A percentile compares a stretch with the other conserved stretches of the same genome.
phyloP scores from a whole-genome alignment of 1,140 invertebrate genomes.

The Micrasema longulum region DNA sequence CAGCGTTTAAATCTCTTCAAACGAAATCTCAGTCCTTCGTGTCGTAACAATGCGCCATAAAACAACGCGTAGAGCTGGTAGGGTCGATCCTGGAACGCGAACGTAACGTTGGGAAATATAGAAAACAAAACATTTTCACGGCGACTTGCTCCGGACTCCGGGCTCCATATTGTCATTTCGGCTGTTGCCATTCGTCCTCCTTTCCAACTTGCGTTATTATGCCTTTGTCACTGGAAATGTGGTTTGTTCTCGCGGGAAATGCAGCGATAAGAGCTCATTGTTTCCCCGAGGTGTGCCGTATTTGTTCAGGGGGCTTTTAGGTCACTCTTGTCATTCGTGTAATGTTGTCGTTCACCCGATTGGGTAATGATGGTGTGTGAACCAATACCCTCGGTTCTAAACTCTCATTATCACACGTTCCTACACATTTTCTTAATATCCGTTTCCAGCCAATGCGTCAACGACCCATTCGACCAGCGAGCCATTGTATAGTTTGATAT shows the following conservation, averaged over 20 bases:
- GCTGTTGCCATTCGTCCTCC: background rate
- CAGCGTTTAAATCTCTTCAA: background rate
- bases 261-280: slow-evolving; percentile 22
- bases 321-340: background rate
- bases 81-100: background rate
- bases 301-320: slow-evolving; percentile 17
- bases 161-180: too few species aligned
- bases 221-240: background rate
- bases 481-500: too few species aligned
- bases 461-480: too few species aligned
- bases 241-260: slow-evolving; percentile 12
- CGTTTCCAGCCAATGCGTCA: too few species aligned
- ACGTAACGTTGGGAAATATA: background rate
- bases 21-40: background rate
- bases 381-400: too few species aligned
- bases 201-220: too few species aligned
- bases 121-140: too few species aligned
- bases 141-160: background rate
- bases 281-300: slow-evolving; percentile 23
- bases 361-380: too few species aligned
- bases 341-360: too few species aligned
- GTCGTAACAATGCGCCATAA: background rate
- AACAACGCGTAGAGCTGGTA: background rate
- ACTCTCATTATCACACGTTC: too few species aligned
- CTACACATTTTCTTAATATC: too few species aligned